phyloP scores from a whole-genome alignment of 1,140 invertebrate genomes.

The Hypsibius dujardini region DNA sequence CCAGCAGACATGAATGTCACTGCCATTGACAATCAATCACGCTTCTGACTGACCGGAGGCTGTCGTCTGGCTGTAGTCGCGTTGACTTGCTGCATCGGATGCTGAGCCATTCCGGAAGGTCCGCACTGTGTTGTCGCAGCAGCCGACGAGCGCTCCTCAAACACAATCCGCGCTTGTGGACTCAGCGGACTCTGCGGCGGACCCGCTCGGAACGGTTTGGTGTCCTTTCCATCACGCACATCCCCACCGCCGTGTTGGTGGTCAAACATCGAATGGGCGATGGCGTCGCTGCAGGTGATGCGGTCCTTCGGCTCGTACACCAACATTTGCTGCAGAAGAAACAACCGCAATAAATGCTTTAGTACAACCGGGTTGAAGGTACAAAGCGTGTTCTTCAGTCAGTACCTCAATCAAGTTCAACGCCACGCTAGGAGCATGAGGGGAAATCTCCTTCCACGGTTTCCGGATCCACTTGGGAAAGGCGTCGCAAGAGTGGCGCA shows the following conservation, averaged over 20 bases:
- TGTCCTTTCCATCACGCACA: too few relatives aligned
- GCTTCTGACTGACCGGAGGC: too few relatives aligned
- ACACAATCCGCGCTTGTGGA: too few relatives aligned
- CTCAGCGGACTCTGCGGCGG: too few relatives aligned
- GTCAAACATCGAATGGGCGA: neutral
- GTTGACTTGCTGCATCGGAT: too few relatives aligned
- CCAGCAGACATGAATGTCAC: too few relatives aligned
- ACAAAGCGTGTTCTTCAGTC: neutral
- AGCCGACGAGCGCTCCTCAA: too few relatives aligned
- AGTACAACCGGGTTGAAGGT: neutral
- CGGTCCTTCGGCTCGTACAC: neutral
- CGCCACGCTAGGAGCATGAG: neutral
- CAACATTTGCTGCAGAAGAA: neutral
- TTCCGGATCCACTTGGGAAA: constrained; percentile 4
- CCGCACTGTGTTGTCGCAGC: too few relatives aligned
- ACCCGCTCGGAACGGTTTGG: too few relatives aligned
- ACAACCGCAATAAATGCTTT: neutral
- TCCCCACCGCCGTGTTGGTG: neutral
- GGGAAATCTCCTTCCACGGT: neutral
- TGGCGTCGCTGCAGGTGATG: neutral
- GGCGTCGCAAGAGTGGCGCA: neutral
- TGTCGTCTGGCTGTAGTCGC: too few relatives aligned
- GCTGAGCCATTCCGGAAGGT: too few relatives aligned
- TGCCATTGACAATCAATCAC: too few relatives aligned
- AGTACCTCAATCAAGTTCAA: neutral